These are phyloP conservation scores for Gavia stellata DNA, from an alignment of 2,113 vertebrate species.

Conservation along the genomic window DNA sequence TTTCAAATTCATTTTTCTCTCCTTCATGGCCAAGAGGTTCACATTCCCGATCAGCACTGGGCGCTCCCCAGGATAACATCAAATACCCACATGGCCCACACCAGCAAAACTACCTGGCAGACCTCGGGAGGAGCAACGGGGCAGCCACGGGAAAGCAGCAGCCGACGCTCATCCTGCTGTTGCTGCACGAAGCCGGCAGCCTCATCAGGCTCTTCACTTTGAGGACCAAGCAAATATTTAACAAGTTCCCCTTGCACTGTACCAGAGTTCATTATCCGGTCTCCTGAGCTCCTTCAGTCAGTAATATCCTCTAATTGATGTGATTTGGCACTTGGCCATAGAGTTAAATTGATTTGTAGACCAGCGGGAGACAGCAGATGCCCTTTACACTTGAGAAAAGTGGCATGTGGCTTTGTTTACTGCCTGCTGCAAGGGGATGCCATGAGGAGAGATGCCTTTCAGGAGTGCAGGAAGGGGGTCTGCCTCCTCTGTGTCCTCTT, in stretches of 20 bases:
- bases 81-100: background rate
- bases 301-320: conserved; percentile 50
- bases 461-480: background rate
- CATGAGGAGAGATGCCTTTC: background rate
- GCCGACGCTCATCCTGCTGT: background rate
- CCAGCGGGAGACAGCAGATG: conserved; percentile 22
- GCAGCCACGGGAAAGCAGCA: background rate
- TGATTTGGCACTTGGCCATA: conserved; percentile 41
- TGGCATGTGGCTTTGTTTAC: background rate
- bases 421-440: background rate
- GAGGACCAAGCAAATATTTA: conserved; percentile 51
- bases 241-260: conserved; percentile 13
- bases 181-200: background rate
- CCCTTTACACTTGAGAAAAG: conserved; percentile 40
- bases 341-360: conserved; percentile 48
- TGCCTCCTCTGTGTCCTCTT: background rate
- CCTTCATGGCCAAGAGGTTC: background rate
- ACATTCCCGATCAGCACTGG: background rate
- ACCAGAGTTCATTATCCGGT: conserved; percentile 41
- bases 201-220: background rate
- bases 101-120: background rate
- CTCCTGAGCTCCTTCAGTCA: conserved; percentile 40
- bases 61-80: background rate
- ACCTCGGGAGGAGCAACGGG: background rate
- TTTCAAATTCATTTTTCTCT: background rate